Evolutionary conservation across 2,797 vertebrate genomes (phyloP).

Genomic region (Diglossa cyanea): DNA sequence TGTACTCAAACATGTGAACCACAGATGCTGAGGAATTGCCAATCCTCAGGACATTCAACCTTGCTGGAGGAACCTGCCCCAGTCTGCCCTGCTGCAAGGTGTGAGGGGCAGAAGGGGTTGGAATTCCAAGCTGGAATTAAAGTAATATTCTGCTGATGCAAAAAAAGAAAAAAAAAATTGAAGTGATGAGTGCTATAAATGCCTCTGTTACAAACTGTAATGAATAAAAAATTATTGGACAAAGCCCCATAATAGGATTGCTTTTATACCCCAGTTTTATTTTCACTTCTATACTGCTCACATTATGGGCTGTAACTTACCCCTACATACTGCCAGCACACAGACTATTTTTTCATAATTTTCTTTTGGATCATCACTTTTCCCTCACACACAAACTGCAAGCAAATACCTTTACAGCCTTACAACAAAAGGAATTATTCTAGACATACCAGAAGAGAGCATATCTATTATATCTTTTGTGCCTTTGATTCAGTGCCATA

Average conservation of each 20-base stretch:
- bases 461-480: not conserved
- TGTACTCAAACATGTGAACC: not conserved
- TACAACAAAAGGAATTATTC: not conserved
- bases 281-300: not conserved
- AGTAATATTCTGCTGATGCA: not conserved
- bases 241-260: not conserved
- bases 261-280: slow-evolving; percentile 16
- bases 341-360: not conserved
- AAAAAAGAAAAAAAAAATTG: not conserved
- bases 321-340: not conserved
- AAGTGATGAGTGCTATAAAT: not conserved
- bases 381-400: not conserved
- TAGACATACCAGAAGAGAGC: not conserved
- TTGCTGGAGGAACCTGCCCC: not conserved
- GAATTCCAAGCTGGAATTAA: not conserved
- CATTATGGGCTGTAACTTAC: slow-evolving; percentile 19
- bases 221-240: not conserved
- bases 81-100: not conserved
- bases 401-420: slow-evolving; percentile 18
- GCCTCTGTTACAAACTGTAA: not conserved
- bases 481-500: not conserved
- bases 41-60: not conserved
- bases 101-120: not conserved
- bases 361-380: slow-evolving; percentile 34
- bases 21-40: not conserved